These are phyloP conservation scores for Saccostrea echinata DNA, from an alignment of 1,140 invertebrate species.

Conservation along the genomic window DNA sequence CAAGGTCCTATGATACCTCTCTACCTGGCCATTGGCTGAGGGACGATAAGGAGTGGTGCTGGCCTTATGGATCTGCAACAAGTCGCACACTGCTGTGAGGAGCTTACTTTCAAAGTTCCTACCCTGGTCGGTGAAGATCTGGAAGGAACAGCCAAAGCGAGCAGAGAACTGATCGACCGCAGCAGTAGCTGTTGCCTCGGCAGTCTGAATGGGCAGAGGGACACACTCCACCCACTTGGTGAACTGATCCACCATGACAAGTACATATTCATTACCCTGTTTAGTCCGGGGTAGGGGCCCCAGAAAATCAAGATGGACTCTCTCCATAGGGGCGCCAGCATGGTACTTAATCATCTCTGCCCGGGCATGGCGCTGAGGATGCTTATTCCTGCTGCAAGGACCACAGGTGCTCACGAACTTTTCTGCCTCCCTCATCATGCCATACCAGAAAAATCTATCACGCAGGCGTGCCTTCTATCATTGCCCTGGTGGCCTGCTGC, in stretches of 20 bases:
- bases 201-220: neutral
- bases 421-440: no score
- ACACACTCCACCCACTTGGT: neutral
- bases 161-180: neutral
- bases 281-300: neutral
- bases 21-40: neutral
- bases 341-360: neutral
- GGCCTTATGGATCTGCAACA: neutral
- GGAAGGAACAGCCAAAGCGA: neutral
- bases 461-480: no score
- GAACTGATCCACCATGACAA: neutral
- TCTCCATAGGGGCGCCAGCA: neutral
- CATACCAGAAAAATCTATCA: no score
- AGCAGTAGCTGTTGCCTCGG: neutral
- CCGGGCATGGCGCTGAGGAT: neutral
- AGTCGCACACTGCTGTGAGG: neutral
- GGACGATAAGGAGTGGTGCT: neutral
- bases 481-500: neutral
- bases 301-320: neutral
- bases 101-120: neutral
- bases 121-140: neutral
- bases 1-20: neutral
- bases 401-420: no score
- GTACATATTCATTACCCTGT: neutral
- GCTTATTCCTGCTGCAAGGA: neutral